Evolutionary conservation across 92 coral and sea anemone species (phyloP).

Genomic region (Micromussa lordhowensis): DNA sequence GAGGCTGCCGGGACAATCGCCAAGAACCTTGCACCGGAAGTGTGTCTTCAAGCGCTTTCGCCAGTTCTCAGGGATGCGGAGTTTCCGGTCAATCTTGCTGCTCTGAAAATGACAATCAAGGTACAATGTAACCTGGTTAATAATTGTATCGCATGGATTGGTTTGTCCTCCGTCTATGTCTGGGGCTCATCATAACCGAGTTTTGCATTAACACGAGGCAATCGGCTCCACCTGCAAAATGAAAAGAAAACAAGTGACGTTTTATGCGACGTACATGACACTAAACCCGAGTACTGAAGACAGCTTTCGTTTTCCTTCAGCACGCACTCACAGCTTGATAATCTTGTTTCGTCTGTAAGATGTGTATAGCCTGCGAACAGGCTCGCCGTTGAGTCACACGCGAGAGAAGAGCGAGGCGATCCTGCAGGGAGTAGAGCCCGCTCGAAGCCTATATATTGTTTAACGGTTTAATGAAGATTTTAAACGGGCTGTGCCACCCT

Average conservation of each 20-base stretch:
- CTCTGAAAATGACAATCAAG: constrained; percentile 96
- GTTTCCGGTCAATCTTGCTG: constrained; percentile 93
- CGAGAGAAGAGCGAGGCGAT: too few species aligned
- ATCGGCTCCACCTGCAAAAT: neutral
- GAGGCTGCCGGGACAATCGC: constrained; percentile 96
- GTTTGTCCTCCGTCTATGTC: too few species aligned
- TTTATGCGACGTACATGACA: neutral
- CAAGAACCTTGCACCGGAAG: constrained; percentile 86
- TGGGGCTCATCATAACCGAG: neutral
- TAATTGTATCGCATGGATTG: too few species aligned
- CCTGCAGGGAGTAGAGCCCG: too few species aligned
- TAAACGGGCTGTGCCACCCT: neutral
- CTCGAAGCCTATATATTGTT: too few species aligned
- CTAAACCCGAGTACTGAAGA: neutral
- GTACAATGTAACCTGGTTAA: constrained; percentile 45
- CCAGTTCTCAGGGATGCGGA: constrained; percentile 90
- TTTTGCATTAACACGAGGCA: neutral
- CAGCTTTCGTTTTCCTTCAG: neutral
- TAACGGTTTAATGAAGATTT: too few species aligned
- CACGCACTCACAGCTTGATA: too few species aligned
- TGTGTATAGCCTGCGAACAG: too few species aligned
- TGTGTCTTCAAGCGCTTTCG: constrained; percentile 85
- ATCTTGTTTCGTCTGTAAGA: too few species aligned
- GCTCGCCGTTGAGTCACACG: too few species aligned
- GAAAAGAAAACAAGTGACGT: neutral